These are phyloP conservation scores for Manis javanica DNA, from an alignment of 2,797 vertebrate species.

Conservation along the genomic window DNA sequence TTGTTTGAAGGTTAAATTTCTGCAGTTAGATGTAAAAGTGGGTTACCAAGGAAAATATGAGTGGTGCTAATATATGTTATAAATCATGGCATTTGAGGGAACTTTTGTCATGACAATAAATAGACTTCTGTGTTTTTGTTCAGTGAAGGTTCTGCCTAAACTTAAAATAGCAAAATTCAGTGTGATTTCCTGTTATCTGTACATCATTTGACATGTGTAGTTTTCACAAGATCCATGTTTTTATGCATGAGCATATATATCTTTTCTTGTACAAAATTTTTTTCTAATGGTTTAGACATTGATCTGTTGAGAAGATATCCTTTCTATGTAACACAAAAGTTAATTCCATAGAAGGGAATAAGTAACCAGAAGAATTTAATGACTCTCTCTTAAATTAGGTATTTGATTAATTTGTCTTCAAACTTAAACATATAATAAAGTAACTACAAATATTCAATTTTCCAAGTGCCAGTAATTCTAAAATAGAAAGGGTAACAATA, in stretches of 20 bases:
- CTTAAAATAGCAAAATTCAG: conserved; percentile 51
- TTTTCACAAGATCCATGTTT: conserved; percentile 28
- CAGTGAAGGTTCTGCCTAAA: not conserved
- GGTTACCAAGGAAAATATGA: conserved; percentile 3
- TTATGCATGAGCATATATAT: not conserved
- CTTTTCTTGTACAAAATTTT: conserved; percentile 62
- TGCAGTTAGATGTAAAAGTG: not conserved
- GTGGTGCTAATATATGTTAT: not conserved
- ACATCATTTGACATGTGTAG: conserved; percentile 43
- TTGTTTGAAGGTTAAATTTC: not conserved
- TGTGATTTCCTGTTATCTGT: not conserved
- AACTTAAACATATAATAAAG: not conserved
- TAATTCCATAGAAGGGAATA: conserved; percentile 1
- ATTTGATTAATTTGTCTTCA: conserved; percentile 20
- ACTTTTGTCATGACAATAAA: not conserved
- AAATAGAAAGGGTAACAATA: not conserved
- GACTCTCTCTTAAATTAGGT: conserved; percentile 3
- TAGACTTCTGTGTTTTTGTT: conserved; percentile 16
- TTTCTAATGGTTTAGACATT: not conserved
- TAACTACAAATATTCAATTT: conserved; percentile 31
- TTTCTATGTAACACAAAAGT: conserved; percentile 41
- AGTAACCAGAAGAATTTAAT: conserved; percentile 39
- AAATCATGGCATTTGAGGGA: not conserved
- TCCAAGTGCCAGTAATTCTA: conserved; percentile 24
- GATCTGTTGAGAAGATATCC: conserved; percentile 51